Percentiles rank a stretch among this genome's conserved stretches.
These are phyloP conservation scores for Loris lydekkerianus DNA, from an alignment of 2,797 vertebrate genomes.

Conservation along the genomic window DNA sequence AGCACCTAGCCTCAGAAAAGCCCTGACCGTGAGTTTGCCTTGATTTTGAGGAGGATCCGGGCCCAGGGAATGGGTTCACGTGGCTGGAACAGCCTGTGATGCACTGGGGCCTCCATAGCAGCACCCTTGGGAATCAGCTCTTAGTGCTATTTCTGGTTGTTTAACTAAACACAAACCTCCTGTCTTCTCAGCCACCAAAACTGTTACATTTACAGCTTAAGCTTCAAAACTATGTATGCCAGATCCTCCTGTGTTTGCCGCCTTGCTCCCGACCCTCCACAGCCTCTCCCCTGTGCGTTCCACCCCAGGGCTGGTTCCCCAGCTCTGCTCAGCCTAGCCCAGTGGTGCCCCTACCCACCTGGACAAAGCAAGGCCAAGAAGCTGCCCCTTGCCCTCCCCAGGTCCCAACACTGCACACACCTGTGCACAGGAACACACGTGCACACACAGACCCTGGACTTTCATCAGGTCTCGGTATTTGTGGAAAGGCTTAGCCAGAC, in stretches of 20 bases:
- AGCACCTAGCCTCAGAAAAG: not conserved
- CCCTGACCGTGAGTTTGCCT: not conserved
- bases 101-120: not conserved
- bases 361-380: slow-evolving; percentile 79
- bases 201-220: slow-evolving; percentile 82
- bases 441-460: not conserved
- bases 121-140: slow-evolving; percentile 40
- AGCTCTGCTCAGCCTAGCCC: not conserved
- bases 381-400: not conserved
- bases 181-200: slow-evolving; percentile 77
- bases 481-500: slow-evolving; percentile 9
- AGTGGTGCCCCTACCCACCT: fast-evolving
- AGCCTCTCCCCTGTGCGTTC: slow-evolving; percentile 63
- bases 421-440: fast-evolving
- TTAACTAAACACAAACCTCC: slow-evolving; percentile 63
- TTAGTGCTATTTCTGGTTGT: slow-evolving; percentile 7
- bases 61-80: not conserved
- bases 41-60: slow-evolving; percentile 22
- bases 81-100: not conserved
- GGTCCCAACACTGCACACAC: not conserved
- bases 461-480: not conserved
- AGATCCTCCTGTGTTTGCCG: slow-evolving; percentile 79
- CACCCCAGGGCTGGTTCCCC: not conserved
- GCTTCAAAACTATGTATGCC: slow-evolving; percentile 85
- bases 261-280: slow-evolving; percentile 72